Conservation (phyloP, 2,888 invertebrate genomes). For the Brachyptera risi region DNA sequence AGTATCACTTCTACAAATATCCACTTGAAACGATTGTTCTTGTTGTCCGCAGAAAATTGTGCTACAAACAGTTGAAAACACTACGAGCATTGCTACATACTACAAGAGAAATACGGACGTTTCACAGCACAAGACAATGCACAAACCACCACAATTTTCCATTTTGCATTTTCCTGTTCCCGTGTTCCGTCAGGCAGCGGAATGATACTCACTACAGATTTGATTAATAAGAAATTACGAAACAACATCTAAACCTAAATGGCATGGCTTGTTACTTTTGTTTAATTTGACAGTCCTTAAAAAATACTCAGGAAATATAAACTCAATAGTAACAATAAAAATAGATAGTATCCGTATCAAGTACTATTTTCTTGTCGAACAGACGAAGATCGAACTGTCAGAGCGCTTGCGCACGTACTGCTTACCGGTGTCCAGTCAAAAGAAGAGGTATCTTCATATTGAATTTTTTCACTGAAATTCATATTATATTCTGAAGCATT, state of each 20-base stretch:
- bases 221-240: background rate
- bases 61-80: constrained; percentile 9
- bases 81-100: constrained; percentile 27
- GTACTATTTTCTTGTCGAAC: background rate
- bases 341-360: background rate
- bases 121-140: constrained; percentile 25
- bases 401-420: background rate
- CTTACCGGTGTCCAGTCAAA: background rate
- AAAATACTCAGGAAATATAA: too few species aligned
- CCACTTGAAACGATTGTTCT: constrained; percentile 21
- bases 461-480: too few species aligned
- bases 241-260: background rate
- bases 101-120: constrained; percentile 20
- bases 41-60: constrained; percentile 16
- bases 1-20: constrained; percentile 24
- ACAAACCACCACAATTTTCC: constrained; percentile 29
- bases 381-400: constrained; percentile 6
- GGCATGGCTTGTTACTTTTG: background rate
- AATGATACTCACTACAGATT: constrained; percentile 25
- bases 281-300: background rate
- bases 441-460: too few species aligned
- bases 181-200: constrained; percentile 30
- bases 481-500: too few species aligned
- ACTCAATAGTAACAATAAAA: background rate
- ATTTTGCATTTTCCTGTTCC: constrained; percentile 24